These are phyloP conservation scores for Anguilla obscura DNA, from an alignment of 2,797 vertebrate genomes.

Conservation along the genomic window DNA sequence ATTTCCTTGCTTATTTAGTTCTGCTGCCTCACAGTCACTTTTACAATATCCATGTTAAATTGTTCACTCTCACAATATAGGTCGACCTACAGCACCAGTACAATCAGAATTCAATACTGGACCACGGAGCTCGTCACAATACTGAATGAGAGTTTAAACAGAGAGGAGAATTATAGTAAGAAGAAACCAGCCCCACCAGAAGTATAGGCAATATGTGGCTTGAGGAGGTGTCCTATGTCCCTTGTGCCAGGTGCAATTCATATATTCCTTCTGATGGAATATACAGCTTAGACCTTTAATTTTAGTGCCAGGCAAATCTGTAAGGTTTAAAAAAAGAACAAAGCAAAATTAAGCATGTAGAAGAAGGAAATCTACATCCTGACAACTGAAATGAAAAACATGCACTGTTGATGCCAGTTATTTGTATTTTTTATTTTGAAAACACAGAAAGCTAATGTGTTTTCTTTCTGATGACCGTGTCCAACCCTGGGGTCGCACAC, in stretches of 20 bases:
- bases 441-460: too few species aligned
- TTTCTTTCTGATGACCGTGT: background rate
- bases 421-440: too few species aligned
- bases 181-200: slow-evolving; percentile 59
- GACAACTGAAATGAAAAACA: slow-evolving; percentile 22
- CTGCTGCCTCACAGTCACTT: too few species aligned
- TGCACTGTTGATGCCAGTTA: background rate
- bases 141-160: background rate
- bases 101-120: background rate
- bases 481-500: background rate
- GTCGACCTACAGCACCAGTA: background rate
- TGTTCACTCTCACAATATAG: background rate
- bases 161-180: background rate
- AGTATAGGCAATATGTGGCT: slow-evolving; percentile 59
- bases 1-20: background rate
- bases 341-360: background rate
- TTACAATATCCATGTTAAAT: background rate
- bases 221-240: slow-evolving; percentile 36
- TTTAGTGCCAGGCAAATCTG: slow-evolving; percentile 52
- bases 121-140: background rate
- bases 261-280: slow-evolving; percentile 60
- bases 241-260: slow-evolving; percentile 65
- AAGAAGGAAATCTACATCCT: slow-evolving; percentile 46
- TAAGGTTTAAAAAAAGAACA: background rate
- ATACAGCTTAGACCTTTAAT: slow-evolving; percentile 62